Conservation (phyloP, 2,888 invertebrate species). For the Andrena trimmerana region DNA sequence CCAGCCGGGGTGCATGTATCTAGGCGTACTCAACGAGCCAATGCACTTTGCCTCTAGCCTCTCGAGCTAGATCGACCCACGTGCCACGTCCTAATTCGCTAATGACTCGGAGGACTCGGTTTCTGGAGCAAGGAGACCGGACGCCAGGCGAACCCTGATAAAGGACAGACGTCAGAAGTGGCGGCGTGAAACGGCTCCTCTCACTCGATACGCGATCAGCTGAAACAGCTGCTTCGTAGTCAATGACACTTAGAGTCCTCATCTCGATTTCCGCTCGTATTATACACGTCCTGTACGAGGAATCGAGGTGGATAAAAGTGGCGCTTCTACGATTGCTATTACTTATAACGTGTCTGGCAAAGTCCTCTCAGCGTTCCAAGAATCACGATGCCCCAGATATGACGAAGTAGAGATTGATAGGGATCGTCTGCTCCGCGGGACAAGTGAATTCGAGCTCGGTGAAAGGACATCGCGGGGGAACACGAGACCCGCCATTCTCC, state of each 20-base stretch:
- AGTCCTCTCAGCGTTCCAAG: not conserved
- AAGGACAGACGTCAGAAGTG: conserved; percentile 21
- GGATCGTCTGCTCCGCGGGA: too few species aligned
- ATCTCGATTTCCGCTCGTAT: not conserved
- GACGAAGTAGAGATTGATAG: not conserved
- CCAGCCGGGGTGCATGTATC: not conserved
- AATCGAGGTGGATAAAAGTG: too few species aligned
- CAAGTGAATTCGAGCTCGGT: not conserved
- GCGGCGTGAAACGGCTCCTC: not conserved
- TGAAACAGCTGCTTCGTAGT: conserved; percentile 4
- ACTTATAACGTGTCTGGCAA: too few species aligned
- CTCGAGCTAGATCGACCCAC: conserved; percentile 64
- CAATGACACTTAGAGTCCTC: not conserved
- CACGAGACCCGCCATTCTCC: not conserved
- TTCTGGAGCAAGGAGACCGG: conserved; percentile 60
- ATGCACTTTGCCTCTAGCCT: conserved; percentile 61
- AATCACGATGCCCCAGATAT: not conserved
- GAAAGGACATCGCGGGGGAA: not conserved
- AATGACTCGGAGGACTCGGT: conserved; percentile 74
- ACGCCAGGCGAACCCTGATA: conserved; percentile 13
- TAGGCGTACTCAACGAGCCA: conserved; percentile 49
- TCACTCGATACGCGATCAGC: not conserved
- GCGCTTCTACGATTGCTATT: too few species aligned
- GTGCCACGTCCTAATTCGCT: conserved; percentile 77
- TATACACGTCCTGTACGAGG: not conserved